Base-by-base conservation (phyloP, 1,140 invertebrate species). In the Nomia melanderi region DNA sequence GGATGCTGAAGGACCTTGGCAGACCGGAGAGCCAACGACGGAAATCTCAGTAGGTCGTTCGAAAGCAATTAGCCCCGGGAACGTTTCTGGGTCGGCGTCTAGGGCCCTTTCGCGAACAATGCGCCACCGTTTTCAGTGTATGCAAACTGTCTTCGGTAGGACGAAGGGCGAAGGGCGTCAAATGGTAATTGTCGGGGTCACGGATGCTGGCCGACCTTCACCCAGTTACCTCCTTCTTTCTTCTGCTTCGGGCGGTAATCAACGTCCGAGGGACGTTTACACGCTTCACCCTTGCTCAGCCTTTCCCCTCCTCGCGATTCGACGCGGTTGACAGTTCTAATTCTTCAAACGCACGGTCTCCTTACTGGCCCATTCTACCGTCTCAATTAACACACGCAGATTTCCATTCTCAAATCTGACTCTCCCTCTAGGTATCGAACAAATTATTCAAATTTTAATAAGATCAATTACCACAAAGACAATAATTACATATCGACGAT, bases 101-200 rank as follows among this genome's bases (percentile, higher is more conserved):
- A 56, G 72, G 66, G 64, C 60, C 75, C 57, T 87, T 85, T 71
- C 23, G 14, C 62, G 47, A 81, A 86, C 72, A 79, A 86, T 81
- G 31, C 54, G 14, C 11, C 54, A 73, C 60, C 80, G 56, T 81
- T 82, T 59, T 65, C 62, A n/a, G 20, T 76, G 77, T 83, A 83
- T 85, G 81, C 77, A 87, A 87, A 87, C 77, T 66, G 66, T 53
- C 66, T 82, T 67, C 72, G 23, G 70, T 62, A 62, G n/a, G 56
- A 57, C 44, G 29, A 70, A n/a, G 74, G 41, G 69, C 56, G 33
- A 72, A 79, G 78, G 81, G 60, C 57, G 60, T 64, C 69, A 71
- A 81, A 82, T 81, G 76, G 69, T 81, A 83, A 87, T 88, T 79
- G 75, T 54, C 78, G 54, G 62, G 77, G 79, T 85, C 83, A 83